Conservation (phyloP, 2,113 vertebrate species). For the Baryphthengus martii region DNA sequence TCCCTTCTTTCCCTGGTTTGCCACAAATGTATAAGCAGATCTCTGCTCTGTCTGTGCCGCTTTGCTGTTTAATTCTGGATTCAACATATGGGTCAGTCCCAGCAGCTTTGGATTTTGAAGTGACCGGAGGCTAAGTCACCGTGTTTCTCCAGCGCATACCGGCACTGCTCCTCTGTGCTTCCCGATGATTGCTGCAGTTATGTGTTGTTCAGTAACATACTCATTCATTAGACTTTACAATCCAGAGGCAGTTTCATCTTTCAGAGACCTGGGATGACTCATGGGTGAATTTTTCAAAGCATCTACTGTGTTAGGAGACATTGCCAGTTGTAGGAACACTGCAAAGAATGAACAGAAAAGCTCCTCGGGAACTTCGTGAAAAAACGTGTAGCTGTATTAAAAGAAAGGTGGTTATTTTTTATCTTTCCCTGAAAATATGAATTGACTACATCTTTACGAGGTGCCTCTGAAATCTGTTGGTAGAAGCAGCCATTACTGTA, state of each 20-base stretch:
- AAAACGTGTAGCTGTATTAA: background rate
- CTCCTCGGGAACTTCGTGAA: background rate
- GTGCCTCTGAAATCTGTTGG: background rate
- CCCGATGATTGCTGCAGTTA: fast-evolving
- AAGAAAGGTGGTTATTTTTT: background rate
- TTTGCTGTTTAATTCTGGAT: background rate
- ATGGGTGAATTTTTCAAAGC: background rate
- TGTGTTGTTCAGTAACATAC: background rate
- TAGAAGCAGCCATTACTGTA: background rate
- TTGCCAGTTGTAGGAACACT: background rate
- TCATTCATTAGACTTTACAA: background rate
- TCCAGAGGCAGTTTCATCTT: background rate
- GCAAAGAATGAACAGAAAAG: background rate
- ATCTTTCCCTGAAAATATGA: background rate
- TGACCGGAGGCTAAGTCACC: background rate
- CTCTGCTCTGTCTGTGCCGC: background rate
- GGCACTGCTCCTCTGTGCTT: background rate
- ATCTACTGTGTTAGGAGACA: background rate
- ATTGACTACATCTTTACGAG: background rate
- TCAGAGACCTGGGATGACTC: background rate
- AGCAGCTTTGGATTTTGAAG: background rate
- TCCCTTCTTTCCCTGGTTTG: background rate
- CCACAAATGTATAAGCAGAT: background rate
- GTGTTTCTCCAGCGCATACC: background rate
- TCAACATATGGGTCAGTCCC: background rate